These are phyloP conservation scores for Patella ulyssiponensis DNA, from an alignment of 2,888 invertebrate species.

Conservation along the genomic window DNA sequence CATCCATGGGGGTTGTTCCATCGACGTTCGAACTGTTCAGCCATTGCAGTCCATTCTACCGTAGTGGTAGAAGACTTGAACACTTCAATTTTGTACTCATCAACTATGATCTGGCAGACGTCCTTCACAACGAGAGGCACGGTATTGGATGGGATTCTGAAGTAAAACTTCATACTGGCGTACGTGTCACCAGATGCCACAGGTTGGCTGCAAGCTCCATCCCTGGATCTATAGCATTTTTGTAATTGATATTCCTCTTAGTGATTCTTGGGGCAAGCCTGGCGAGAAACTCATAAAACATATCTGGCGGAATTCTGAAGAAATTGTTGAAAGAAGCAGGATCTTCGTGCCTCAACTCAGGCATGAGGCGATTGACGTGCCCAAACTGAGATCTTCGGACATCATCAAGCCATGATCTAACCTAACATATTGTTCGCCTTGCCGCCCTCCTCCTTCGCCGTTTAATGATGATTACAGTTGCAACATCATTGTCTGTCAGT, in stretches of 20 bases:
- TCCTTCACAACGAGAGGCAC: slow-evolving; percentile 56
- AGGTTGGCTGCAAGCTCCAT: slow-evolving; percentile 26
- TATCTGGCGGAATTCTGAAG: slow-evolving; percentile 7
- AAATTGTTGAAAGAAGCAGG: slow-evolving; percentile 4
- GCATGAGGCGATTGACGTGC: neutral
- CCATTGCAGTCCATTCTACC: slow-evolving; percentile 40
- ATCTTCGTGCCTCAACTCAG: slow-evolving; percentile 8
- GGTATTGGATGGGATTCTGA: slow-evolving; percentile 60
- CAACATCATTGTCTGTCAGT: neutral
- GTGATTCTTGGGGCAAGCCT: slow-evolving; percentile 11
- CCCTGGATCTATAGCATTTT: slow-evolving; percentile 21
- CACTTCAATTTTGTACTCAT: slow-evolving; percentile 31
- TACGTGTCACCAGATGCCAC: slow-evolving; percentile 13
- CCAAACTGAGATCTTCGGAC: neutral
- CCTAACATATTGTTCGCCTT: neutral
- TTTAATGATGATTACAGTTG: neutral
- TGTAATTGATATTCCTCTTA: slow-evolving; percentile 25
- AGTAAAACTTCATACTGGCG: slow-evolving; percentile 52
- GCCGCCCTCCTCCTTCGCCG: neutral
- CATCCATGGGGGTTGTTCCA: neutral
- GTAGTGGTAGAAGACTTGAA: slow-evolving; percentile 34
- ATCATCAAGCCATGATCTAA: neutral
- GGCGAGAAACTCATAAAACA: slow-evolving; percentile 4
- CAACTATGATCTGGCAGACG: too few relatives aligned
- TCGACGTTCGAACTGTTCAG: too few relatives aligned